Evolutionary conservation across 2,797 vertebrate species (phyloP).

Genomic region (Tragelaphus oryx): DNA sequence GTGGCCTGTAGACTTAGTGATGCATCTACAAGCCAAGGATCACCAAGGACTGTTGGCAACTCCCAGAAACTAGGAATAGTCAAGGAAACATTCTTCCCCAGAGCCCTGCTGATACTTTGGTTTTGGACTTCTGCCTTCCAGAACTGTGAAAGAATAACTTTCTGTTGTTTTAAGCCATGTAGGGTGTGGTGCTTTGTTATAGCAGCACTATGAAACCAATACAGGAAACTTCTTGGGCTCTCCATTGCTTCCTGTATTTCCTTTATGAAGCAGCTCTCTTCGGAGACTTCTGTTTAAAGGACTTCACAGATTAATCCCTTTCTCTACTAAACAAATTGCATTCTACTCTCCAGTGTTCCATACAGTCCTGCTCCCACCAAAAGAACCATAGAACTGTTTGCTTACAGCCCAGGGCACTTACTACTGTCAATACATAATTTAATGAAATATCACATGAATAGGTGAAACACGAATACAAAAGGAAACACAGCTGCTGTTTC

Average conservation of each 20-base stretch:
- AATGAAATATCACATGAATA: not conserved
- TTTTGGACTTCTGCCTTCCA: not conserved
- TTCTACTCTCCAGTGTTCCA: not conserved
- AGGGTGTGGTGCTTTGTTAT: not conserved
- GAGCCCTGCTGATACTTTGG: not conserved
- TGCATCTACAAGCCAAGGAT: not conserved
- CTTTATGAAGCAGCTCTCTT: not conserved
- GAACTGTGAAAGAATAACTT: not conserved
- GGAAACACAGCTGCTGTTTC: not conserved
- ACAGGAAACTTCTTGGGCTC: not conserved
- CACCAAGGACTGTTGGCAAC: not conserved
- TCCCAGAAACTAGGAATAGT: not conserved
- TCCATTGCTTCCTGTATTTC: not conserved
- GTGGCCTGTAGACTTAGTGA: not conserved
- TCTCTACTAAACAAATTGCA: not conserved
- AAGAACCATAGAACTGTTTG: not conserved
- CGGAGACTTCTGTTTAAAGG: not conserved
- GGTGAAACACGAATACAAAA: constrained; percentile 3
- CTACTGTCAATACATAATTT: not conserved
- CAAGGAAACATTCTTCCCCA: not conserved
- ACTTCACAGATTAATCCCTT: not conserved
- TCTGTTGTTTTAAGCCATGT: not conserved
- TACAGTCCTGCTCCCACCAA: not conserved
- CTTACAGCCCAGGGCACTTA: not conserved
- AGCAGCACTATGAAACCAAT: not conserved